A percentile compares a stretch with the other conserved stretches of the same genome.
Evolutionary conservation across 2,113 vertebrate species (phyloP).

Genomic region (Gymnogyps californianus): DNA sequence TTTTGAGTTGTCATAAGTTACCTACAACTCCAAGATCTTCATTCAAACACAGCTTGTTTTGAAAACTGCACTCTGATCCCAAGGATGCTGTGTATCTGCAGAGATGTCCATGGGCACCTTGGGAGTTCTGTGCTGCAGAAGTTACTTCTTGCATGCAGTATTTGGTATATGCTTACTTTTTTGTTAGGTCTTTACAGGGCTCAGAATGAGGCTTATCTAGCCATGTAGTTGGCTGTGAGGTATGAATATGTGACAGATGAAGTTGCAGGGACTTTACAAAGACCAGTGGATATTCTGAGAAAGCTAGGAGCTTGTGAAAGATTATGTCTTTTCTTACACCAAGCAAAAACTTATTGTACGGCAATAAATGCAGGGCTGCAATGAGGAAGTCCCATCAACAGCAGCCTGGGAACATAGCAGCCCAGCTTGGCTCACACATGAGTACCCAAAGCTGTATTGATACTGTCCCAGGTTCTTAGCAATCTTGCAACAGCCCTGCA

Average conservation of each 20-base stretch:
- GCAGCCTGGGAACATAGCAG: not conserved
- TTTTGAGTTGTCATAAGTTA: not conserved
- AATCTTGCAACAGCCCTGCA: not conserved
- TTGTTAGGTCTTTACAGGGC: not conserved
- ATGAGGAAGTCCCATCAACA: not conserved
- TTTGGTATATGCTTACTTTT: not conserved
- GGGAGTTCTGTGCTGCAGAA: not conserved
- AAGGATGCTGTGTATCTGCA: not conserved
- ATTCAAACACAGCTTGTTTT: not conserved
- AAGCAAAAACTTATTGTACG: not conserved
- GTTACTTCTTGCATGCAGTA: not conserved
- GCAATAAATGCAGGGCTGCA: not conserved
- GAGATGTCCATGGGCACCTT: not conserved
- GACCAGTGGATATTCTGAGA: not conserved
- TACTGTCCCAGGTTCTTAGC: not conserved
- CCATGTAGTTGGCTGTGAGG: not conserved
- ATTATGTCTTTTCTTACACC: not conserved
- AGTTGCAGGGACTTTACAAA: not conserved
- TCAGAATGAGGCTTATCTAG: not conserved
- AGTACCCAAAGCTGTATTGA: not conserved
- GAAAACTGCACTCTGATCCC: not conserved
- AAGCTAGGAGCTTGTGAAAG: not conserved
- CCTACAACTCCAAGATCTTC: not conserved
- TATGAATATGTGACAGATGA: not conserved
- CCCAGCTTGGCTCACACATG: not conserved